Evolutionary conservation across 2,888 invertebrate species (phyloP).

Genomic region (Melolontha melolontha): DNA sequence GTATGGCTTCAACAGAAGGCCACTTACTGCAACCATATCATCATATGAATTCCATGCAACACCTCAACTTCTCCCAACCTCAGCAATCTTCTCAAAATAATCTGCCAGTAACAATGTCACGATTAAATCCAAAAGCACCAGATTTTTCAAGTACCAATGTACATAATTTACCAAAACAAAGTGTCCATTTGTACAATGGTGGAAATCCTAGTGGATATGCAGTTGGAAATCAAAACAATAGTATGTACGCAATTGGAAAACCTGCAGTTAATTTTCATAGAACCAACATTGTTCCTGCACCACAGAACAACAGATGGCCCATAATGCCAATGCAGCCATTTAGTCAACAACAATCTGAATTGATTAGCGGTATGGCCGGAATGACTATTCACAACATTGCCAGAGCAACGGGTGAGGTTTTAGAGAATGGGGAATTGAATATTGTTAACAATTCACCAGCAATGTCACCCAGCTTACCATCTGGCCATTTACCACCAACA

Average conservation of each 20-base stretch:
- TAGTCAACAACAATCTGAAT: conserved; percentile 59
- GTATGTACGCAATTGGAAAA: conserved; percentile 45
- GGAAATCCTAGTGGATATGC: conserved; percentile 44
- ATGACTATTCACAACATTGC: conserved; percentile 62
- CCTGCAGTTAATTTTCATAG: conserved; percentile 48
- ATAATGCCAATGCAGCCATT: conserved; percentile 59
- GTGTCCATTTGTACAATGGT: conserved; percentile 40
- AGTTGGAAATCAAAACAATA: conserved; percentile 47
- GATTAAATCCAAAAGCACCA: conserved; percentile 85
- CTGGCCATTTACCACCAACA: conserved; percentile 46
- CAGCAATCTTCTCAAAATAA: conserved; percentile 50
- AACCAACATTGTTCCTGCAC: conserved; percentile 49
- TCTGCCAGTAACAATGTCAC: conserved; percentile 70
- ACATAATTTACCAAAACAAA: conserved; percentile 40
- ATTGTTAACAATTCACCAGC: conserved; percentile 68
- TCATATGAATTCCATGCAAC: conserved; percentile 54
- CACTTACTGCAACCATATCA: conserved; percentile 60
- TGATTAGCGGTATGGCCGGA: conserved; percentile 63
- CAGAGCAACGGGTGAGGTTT: conserved; percentile 58
- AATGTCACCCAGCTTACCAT: conserved; percentile 60
- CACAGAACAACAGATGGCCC: conserved; percentile 56
- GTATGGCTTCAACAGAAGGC: conserved; percentile 63
- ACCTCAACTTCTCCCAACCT: conserved; percentile 60
- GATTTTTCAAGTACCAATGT: conserved; percentile 74
- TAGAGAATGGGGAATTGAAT: conserved; percentile 64